Base-by-base conservation (phyloP, 2,888 invertebrate species). In the Diaprepes abbreviatus region DNA sequence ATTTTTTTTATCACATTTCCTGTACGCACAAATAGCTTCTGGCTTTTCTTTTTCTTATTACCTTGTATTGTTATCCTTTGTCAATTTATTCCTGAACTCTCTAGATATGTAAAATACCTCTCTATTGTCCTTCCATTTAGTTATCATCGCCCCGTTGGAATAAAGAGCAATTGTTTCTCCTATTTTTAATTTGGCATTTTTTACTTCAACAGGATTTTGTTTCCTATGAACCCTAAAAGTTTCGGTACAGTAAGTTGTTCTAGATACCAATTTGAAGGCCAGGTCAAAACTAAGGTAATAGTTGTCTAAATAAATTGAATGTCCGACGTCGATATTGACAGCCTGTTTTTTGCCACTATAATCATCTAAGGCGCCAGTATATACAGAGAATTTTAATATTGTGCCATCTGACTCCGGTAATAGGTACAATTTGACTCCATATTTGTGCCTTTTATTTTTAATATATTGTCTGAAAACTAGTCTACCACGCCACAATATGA, bases 181-280 rank as follows among this genome's bases (percentile, higher is more conserved):
- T 54, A 64, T 70, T 63, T 74, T 73, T 43, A 74, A 70, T 66
- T 75, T 78, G 66, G 69, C 67, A 16, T 67, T 57, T 38, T 64
- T 67, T 14, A 80, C 74, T 40, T 78, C 74, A 7, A 35, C 50
- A 12, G 75, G 76, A 65, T 70, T 76, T 10, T 70, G 45, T 69
- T 75, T 77, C 55, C 75, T 59, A 57, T 77, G 74, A 12, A 70
- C 35, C 19, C 74, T 76, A 19, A 84, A 71, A 1, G 79, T 82
- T 14, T 83, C 83, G n/a, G 83, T 83, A 67, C 79, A 80, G 67
- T 83, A 82, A 24, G 78, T 77, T 16, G 74, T 63, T 50, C 55
- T 24, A 14, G 35, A 35, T 19, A 68, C 40, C 21, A 75, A 60
- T 62, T 66, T 57, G 6, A 43, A 21, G 3, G 74, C 73, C 28